Conservation (phyloP, 2,113 vertebrate species). For the Pithys albifrons region DNA sequence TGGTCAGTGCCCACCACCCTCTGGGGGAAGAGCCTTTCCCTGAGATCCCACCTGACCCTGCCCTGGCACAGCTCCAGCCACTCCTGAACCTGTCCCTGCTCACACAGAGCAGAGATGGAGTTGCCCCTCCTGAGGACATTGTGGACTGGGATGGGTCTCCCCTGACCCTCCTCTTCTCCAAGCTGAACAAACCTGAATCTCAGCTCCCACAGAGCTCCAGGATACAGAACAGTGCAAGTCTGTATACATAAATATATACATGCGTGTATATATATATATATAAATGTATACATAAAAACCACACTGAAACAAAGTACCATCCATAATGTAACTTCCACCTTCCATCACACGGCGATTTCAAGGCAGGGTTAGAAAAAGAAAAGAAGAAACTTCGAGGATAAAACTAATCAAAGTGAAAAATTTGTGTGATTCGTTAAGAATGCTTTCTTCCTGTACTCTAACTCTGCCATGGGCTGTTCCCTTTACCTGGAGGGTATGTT, state of each 20-base stretch:
- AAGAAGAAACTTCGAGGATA: not conserved
- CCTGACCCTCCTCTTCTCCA: not conserved
- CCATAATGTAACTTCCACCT: not conserved
- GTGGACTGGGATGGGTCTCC: not conserved
- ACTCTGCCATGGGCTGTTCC: not conserved
- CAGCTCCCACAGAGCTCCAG: not conserved
- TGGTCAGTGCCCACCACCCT: no score
- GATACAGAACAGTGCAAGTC: not conserved
- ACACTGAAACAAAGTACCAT: not conserved
- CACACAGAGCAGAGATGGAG: rapidly evolving
- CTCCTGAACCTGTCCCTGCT: not conserved
- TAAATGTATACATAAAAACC: not conserved
- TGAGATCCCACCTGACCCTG: rapidly evolving
- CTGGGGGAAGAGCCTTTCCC: not conserved
- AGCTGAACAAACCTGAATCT: not conserved
- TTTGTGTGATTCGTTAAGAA: not conserved
- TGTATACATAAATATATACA: not conserved
- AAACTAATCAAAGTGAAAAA: not conserved
- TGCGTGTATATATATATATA: no score
- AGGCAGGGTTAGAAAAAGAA: rapidly evolving
- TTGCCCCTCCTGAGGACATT: not conserved
- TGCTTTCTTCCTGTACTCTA: not conserved
- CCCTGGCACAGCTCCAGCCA: not conserved
- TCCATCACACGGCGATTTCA: not conserved
- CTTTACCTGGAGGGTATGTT: constrained; percentile 94